Conservation (phyloP, 2,888 invertebrate genomes). For the Cynaeus angustus region DNA sequence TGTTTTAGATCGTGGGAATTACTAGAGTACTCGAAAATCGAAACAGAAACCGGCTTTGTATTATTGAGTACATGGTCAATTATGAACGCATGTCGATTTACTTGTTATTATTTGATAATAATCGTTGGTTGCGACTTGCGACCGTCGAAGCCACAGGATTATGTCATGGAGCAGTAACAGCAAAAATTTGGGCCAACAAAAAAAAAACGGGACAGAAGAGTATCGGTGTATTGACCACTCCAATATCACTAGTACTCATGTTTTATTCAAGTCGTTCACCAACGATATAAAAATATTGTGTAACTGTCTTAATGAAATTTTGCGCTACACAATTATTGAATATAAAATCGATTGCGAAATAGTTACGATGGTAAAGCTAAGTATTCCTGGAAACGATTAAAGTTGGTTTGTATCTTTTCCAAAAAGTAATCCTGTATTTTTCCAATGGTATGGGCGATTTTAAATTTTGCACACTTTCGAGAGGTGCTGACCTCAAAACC, state of each 20-base stretch:
- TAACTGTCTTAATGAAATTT: conserved; percentile 41
- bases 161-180: neutral
- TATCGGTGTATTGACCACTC: conserved; percentile 4
- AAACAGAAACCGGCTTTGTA: conserved; percentile 21
- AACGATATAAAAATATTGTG: conserved; percentile 43
- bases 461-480: conserved; percentile 28
- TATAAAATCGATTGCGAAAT: conserved; percentile 33
- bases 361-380: neutral
- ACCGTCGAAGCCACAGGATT: conserved; percentile 39
- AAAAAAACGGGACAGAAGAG: conserved; percentile 2
- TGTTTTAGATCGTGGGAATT: conserved; percentile 36
- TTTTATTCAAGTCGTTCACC: conserved; percentile 44
- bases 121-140: conserved; percentile 25
- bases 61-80: conserved; percentile 47
- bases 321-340: conserved; percentile 27
- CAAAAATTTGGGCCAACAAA: conserved; percentile 9
- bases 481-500: conserved; percentile 37
- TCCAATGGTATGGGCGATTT: conserved; percentile 14
- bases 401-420: neutral
- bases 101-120: conserved; percentile 46
- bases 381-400: conserved; percentile 10
- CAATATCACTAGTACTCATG: conserved; percentile 22
- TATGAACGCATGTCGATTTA: conserved; percentile 45
- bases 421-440: neutral
- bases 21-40: conserved; percentile 26